Conservation (phyloP, 2,888 invertebrate genomes). For the Apotomis turbidana region DNA sequence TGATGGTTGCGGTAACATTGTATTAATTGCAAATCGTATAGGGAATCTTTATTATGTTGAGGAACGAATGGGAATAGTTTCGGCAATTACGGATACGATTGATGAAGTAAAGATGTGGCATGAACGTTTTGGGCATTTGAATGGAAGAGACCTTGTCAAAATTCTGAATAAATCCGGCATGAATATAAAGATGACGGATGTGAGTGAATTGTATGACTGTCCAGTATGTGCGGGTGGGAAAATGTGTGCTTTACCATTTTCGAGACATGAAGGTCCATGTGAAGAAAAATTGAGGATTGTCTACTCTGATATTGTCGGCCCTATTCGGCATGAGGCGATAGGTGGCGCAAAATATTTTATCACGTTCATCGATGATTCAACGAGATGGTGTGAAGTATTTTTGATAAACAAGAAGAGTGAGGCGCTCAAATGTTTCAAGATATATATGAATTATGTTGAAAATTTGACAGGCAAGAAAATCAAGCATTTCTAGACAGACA, state of each 20-base stretch:
- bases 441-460: no score
- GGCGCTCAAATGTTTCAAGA: no score
- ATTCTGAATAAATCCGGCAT: background rate
- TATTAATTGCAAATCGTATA: background rate
- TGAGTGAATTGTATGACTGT: background rate
- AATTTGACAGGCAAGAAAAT: conserved; percentile 54
- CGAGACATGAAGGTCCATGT: no score
- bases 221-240: background rate
- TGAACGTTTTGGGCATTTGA: background rate
- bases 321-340: no score
- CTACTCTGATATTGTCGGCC: no score
- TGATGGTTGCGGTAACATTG: background rate
- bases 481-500: conserved; percentile 23
- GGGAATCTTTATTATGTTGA: conserved; percentile 1
- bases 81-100: background rate
- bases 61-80: background rate
- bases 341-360: no score
- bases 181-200: background rate
- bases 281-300: no score
- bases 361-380: no score
- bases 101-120: background rate
- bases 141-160: conserved; percentile 3
- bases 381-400: no score
- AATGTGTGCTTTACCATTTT: background rate
- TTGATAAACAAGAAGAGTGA: no score